Evolutionary conservation across 2,797 vertebrate species (phyloP), one percentile per base, ranked within the genome.

Genomic region (Labeo calbasu): DNA sequence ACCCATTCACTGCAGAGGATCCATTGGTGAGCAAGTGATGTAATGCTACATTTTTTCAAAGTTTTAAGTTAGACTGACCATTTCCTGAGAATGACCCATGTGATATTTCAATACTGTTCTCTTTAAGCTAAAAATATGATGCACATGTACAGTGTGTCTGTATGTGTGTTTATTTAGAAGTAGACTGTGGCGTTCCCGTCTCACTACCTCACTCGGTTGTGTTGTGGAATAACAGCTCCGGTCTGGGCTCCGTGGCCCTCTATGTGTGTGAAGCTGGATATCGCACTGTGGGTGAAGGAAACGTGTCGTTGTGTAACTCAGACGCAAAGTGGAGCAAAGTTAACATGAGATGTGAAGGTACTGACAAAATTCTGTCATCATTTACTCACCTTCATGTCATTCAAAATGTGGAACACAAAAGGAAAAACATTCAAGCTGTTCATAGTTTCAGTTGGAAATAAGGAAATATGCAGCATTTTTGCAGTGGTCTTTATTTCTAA

Each of bases 311-410:
- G 36, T 95, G 94, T 84, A 82, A 86, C n/a, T 77, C 89, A 36
- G 76, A 80, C 43, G 93, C 92, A 87, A 40, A 88, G 73, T 96
- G 94, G 95, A 88, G 91, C 4, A 48, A 51, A 75, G 80, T 87
- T 86, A 88, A 92, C 72, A 87, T 94, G n/a, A 89, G 78, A 68
- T 95, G 94, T 92, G 91, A 95, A 95, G 95, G 95, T 95, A 92
- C 84, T 86, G 19, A 75, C 43, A 25, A n/a, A 48, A 19, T 51
- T 14, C 68, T 23, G 80, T 15, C 79, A 25, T 21, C 15, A 12
- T 81, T 72, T 46, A 36, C 28, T 75, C 0, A 4, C 50, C 48
- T 73, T 73, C 11, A 8, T 28, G 3, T 46, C 51, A 46, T 71
- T 70, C 9, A 40, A 80, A 68, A 65, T 1, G 2, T 81, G 40